Base-by-base conservation (phyloP, 2,888 invertebrate species). In the Ophonus ardosiacus region DNA sequence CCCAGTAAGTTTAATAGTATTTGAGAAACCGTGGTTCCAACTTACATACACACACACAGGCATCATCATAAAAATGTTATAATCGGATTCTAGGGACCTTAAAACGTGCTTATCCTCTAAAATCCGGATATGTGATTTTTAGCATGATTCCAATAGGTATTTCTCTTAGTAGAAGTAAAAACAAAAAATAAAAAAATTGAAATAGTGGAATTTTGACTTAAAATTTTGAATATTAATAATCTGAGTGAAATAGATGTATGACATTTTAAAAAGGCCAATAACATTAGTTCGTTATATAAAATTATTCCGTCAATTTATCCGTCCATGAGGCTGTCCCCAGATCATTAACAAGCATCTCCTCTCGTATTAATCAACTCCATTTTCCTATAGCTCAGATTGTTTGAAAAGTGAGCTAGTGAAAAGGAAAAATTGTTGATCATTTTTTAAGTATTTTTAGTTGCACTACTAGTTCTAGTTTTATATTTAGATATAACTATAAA, bases 361-460 rank as follows among this genome's bases (percentile, higher is more conserved):
- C 24, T 56, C 68, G n/a, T 68, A 81, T 81, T 65, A 81, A 81
- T 81, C 81, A 68, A 18, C 17, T 68, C 13, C 2, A 51, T 40
- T 81, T 81, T 63, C 56, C 40, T 63, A 51, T 68, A 74, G 43
- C 71, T 74, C 17, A 24, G 31, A 15, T 38, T 15, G 80, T 61
- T 80, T 80, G 80, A 80, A 61, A 80, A 80, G 63, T 80, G 80
- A 61, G 80, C 61, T 31, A 57, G 56, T 74, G 82, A 82, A 82
- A 82, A 82, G 82, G 82, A 82, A 82, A 82, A 82, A 82, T 82
- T 71, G 40, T 59, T 40, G 59, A 63, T 82, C 82, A 82, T 82
- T 82, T 82, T 82, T 82, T 74, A 82, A 82, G 82, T 82, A 82
- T 82, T 82, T 82, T 82, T 82, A 82, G 82, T 31, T 82, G 63